A percentile compares a stretch with the other conserved stretches of the same genome.
phyloP scores from a whole-genome alignment of 2,888 invertebrate genomes.

The Drosophila histrio region DNA sequence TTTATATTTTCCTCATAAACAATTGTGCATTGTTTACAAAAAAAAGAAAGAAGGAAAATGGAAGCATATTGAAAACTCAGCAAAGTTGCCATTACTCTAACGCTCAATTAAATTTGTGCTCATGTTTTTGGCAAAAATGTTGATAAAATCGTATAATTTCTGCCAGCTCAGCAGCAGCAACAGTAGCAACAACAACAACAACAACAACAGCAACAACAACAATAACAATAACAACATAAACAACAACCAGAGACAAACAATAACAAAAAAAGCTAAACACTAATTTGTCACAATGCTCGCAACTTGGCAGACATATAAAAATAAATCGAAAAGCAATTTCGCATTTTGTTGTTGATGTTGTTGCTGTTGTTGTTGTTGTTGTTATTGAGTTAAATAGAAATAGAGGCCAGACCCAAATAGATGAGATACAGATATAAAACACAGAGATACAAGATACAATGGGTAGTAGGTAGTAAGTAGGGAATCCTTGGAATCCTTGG shows the following conservation, averaged over 20 bases:
- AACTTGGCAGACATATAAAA: constrained; percentile 72
- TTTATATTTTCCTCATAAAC: not conserved
- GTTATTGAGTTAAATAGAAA: constrained; percentile 65
- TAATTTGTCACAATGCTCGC: constrained; percentile 76
- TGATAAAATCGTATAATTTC: constrained; percentile 39
- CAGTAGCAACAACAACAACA: constrained; percentile 9
- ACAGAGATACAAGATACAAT: constrained; percentile 39
- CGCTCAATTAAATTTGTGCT: constrained; percentile 18
- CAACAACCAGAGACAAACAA: constrained; percentile 19
- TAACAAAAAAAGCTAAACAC: constrained; percentile 49
- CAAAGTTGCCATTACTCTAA: not conserved
- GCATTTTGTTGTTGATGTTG: constrained; percentile 30
- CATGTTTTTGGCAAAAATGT: constrained; percentile 12
- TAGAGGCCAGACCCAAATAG: constrained; percentile 51
- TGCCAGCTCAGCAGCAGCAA: constrained; percentile 33
- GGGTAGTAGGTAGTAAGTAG: constrained; percentile 4
- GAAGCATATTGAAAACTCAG: not conserved
- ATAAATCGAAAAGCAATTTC: constrained; percentile 80
- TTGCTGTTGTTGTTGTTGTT: constrained; percentile 12
- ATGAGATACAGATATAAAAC: constrained; percentile 62
- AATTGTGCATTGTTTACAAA: not conserved
- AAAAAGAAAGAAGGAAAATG: too few relatives aligned
- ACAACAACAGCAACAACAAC: constrained; percentile 11
- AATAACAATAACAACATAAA: constrained; percentile 6
- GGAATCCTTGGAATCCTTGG: constrained; percentile 53